phyloP scores from a whole-genome alignment of 2,113 vertebrate species.

The Seriola quinqueradiata region DNA sequence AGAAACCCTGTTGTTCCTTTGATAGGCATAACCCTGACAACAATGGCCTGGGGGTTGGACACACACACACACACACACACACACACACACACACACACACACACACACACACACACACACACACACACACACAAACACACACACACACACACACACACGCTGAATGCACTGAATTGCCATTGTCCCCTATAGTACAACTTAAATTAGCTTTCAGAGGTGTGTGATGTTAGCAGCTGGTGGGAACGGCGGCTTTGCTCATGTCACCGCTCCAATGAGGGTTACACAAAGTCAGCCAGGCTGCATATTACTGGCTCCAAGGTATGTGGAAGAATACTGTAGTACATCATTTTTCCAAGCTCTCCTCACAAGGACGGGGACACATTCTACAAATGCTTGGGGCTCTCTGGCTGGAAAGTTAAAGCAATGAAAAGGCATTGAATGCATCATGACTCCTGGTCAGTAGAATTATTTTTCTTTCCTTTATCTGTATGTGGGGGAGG shows the following conservation, averaged over 20 bases:
- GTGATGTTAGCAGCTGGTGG: conserved; percentile 36
- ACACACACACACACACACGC: conserved; percentile 27
- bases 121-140: conserved; percentile 37
- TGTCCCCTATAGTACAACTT: conserved; percentile 34
- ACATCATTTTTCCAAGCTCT: conserved; percentile 43
- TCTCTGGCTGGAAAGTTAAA: conserved; percentile 56
- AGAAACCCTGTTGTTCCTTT: conserved; percentile 53
- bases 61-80: conserved; percentile 32
- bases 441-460: conserved; percentile 43
- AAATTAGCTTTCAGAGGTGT: conserved; percentile 59
- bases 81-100: conserved; percentile 43
- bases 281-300: conserved; percentile 21
- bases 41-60: conserved; percentile 60
- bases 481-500: conserved; percentile 11
- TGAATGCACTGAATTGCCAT: conserved; percentile 28
- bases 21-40: conserved; percentile 66
- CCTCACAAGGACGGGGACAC: conserved; percentile 21
- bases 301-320: conserved; percentile 12
- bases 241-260: conserved; percentile 36
- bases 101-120: conserved; percentile 30
- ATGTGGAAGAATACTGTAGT: conserved; percentile 15
- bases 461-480: conserved; percentile 5
- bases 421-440: conserved; percentile 42
- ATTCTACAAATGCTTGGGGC: conserved; percentile 58
- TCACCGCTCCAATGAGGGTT: conserved; percentile 16